Conservation (phyloP, 2,888 invertebrate genomes). For the Pyralis farinalis region DNA sequence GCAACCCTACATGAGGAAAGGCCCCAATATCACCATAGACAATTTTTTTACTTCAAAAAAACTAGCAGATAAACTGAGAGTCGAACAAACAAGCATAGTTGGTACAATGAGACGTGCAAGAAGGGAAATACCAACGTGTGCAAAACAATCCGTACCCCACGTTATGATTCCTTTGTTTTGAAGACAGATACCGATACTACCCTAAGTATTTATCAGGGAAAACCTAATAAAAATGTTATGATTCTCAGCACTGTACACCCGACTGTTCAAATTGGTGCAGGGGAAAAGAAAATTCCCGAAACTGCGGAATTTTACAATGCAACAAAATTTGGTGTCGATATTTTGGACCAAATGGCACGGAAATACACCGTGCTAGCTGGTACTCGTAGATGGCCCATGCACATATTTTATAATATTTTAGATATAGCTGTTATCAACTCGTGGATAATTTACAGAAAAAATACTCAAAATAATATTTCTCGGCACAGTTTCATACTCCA, state of each 20-base stretch:
- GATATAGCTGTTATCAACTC: conserved; percentile 9
- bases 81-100: not conserved
- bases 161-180: not conserved
- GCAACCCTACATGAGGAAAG: conserved; percentile 1
- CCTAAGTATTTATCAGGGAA: conserved; percentile 2
- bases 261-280: not conserved
- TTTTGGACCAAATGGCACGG: conserved; percentile 6
- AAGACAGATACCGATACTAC: not conserved
- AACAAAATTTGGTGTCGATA: conserved; percentile 7
- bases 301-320: conserved; percentile 5
- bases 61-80: not conserved
- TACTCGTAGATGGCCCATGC: conserved; percentile 9
- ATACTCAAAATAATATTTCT: conserved; percentile 2
- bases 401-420: conserved; percentile 10
- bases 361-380: conserved; percentile 9
- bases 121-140: too few species aligned
- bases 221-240: not conserved
- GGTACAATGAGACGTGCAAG: not conserved
- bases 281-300: not conserved
- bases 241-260: conserved; percentile 3
- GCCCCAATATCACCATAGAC: conserved; percentile 1
- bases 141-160: too few species aligned
- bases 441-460: conserved; percentile 4
- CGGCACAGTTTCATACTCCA: conserved; percentile 5
- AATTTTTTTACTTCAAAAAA: conserved; percentile 2